Evolutionary conservation across 2,888 invertebrate genomes (phyloP).

Genomic region (Dicyrtomina minuta): DNA sequence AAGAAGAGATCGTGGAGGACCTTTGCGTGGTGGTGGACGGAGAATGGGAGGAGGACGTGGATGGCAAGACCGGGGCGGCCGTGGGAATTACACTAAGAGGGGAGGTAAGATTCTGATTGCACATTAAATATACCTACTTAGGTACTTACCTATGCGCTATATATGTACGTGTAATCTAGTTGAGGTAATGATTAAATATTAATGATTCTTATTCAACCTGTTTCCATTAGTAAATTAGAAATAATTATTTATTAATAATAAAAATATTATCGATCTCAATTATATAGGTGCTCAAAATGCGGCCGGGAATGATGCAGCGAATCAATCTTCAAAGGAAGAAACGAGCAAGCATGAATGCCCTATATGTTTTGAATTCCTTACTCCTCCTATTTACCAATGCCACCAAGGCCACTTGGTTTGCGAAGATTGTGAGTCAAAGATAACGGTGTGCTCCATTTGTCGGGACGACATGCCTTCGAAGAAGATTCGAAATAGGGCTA

Average conservation of each 20-base stretch:
- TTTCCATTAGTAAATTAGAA: too few relatives aligned
- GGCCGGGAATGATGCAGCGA: not conserved
- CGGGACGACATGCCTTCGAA: slow-evolving; percentile 6
- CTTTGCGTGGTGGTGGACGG: not conserved
- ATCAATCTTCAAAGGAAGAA: not conserved
- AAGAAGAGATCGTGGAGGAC: too few relatives aligned
- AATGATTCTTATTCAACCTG: too few relatives aligned
- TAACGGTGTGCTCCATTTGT: slow-evolving; percentile 7
- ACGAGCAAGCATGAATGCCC: slow-evolving; percentile 13
- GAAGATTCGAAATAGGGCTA: slow-evolving; percentile 5
- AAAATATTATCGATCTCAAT: not conserved
- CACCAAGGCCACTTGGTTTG: slow-evolving; percentile 6
- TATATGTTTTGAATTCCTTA: slow-evolving; percentile 3
- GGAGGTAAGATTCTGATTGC: too few relatives aligned
- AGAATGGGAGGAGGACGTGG: not conserved
- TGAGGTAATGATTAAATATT: too few relatives aligned
- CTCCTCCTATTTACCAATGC: slow-evolving; percentile 12
- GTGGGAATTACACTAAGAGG: too few relatives aligned
- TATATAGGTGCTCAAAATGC: not conserved
- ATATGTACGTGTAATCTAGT: too few relatives aligned
- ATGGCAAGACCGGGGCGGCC: too few relatives aligned
- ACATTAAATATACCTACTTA: too few relatives aligned
- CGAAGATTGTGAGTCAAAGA: not conserved
- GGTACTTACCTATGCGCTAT: too few relatives aligned
- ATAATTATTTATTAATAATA: not conserved